A percentile compares a stretch with the other conserved stretches of the same genome.
These are phyloP conservation scores for Ooceraea biroi DNA, from an alignment of 1,140 invertebrate genomes.

Conservation along the genomic window DNA sequence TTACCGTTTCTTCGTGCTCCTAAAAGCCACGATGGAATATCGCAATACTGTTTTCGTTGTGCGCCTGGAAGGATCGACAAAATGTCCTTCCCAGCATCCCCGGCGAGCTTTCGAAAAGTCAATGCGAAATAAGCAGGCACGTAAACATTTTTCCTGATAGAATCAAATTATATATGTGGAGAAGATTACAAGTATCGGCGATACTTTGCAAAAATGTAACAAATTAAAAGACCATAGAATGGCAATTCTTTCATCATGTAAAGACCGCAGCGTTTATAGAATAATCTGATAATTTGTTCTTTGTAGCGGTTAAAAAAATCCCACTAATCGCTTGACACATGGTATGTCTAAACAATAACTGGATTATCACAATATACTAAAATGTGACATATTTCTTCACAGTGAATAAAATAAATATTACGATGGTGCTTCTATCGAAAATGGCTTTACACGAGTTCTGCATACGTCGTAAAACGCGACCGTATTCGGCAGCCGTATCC, in stretches of 20 bases:
- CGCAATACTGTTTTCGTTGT: conserved; percentile 22
- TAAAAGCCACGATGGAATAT: background rate
- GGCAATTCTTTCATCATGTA: too few species aligned
- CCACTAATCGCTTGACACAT: too few species aligned
- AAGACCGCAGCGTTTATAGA: too few species aligned
- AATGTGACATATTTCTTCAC: background rate
- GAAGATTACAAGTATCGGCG: background rate
- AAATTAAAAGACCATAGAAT: conserved; percentile 12
- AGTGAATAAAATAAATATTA: conserved; percentile 11
- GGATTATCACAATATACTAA: too few species aligned
- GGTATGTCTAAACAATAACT: too few species aligned
- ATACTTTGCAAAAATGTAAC: too few species aligned
- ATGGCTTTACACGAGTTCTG: conserved; percentile 13
- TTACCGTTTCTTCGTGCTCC: background rate
- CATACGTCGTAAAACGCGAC: conserved; percentile 40
- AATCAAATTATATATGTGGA: background rate
- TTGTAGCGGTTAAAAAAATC: too few species aligned
- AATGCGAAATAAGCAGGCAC: background rate
- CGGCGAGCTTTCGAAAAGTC: background rate
- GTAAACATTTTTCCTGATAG: conserved; percentile 8
- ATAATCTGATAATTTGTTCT: too few species aligned
- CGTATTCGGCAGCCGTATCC: conserved; percentile 13
- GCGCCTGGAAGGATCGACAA: background rate
- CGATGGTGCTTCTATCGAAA: background rate
- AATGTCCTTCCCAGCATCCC: conserved; percentile 11